A percentile compares a stretch with the other conserved stretches of the same genome.
phyloP scores from a whole-genome alignment of 2,113 vertebrate species.

The Rattus rattus region DNA sequence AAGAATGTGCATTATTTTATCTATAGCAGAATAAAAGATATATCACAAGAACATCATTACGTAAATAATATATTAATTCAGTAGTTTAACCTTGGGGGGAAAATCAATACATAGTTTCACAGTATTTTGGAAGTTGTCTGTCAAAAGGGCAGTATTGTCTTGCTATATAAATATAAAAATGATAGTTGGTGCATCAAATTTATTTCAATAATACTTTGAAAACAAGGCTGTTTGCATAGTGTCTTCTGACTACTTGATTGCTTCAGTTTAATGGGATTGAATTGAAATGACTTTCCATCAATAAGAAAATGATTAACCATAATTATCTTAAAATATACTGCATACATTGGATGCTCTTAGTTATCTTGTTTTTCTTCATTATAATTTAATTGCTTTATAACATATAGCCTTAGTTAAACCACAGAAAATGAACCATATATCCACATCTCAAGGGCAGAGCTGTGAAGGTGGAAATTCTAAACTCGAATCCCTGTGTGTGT shows the following conservation, averaged over 20 bases:
- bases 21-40: background rate
- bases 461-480: background rate
- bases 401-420: conserved; percentile 39
- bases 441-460: background rate
- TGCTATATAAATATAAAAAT: conserved; percentile 55
- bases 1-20: background rate
- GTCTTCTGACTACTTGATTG: conserved; percentile 58
- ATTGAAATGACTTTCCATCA: conserved; percentile 59
- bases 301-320: conserved; percentile 63
- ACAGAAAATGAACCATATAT: conserved; percentile 37
- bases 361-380: conserved; percentile 66
- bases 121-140: background rate
- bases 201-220: conserved; percentile 52
- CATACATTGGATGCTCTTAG: conserved; percentile 14
- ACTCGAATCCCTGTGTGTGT: background rate
- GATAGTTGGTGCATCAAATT: conserved; percentile 51
- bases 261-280: conserved; percentile 44
- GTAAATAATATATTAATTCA: background rate
- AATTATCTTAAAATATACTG: conserved; percentile 64
- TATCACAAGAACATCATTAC: background rate
- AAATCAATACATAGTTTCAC: conserved; percentile 6
- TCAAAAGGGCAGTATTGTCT: conserved; percentile 5
- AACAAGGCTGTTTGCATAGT: conserved; percentile 49
- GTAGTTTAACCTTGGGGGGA: background rate
- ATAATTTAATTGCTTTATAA: conserved; percentile 65